Evolutionary conservation across 2,888 invertebrate genomes (phyloP).

Genomic region (Galerucella pusilla): DNA sequence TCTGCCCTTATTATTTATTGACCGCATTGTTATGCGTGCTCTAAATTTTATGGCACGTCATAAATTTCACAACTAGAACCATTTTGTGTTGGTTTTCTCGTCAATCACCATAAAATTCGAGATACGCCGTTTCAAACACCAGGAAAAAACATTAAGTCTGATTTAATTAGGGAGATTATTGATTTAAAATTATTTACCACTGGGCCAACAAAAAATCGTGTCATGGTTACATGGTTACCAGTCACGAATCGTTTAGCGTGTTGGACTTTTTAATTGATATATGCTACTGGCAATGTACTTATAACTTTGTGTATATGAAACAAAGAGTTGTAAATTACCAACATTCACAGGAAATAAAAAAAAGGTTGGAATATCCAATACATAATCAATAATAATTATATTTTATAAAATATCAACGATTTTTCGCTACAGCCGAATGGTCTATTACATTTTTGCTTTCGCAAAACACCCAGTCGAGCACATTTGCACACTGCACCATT

Average conservation of each 20-base stretch:
- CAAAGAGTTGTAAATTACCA: not conserved
- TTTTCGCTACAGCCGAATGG: too few relatives aligned
- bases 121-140: slow-evolving; percentile 27
- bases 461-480: too few relatives aligned
- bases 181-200: slow-evolving; percentile 11
- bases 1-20: slow-evolving; percentile 51
- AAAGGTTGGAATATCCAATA: not conserved
- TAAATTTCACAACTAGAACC: slow-evolving; percentile 40
- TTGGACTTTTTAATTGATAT: slow-evolving; percentile 12
- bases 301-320: slow-evolving; percentile 1
- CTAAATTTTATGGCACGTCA: slow-evolving; percentile 42
- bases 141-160: slow-evolving; percentile 22
- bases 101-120: slow-evolving; percentile 31
- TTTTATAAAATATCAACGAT: too few relatives aligned
- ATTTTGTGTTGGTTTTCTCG: slow-evolving; percentile 31
- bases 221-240: not conserved
- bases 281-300: not conserved
- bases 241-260: slow-evolving; percentile 18
- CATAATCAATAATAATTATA: too few relatives aligned
- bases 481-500: too few relatives aligned
- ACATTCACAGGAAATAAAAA: not conserved
- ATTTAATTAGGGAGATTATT: slow-evolving; percentile 29
- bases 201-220: slow-evolving; percentile 24
- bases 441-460: too few relatives aligned
- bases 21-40: slow-evolving; percentile 46